Evolutionary conservation across 1,140 invertebrate genomes (phyloP).

Genomic region (Caenorhabditis briggsae): DNA sequence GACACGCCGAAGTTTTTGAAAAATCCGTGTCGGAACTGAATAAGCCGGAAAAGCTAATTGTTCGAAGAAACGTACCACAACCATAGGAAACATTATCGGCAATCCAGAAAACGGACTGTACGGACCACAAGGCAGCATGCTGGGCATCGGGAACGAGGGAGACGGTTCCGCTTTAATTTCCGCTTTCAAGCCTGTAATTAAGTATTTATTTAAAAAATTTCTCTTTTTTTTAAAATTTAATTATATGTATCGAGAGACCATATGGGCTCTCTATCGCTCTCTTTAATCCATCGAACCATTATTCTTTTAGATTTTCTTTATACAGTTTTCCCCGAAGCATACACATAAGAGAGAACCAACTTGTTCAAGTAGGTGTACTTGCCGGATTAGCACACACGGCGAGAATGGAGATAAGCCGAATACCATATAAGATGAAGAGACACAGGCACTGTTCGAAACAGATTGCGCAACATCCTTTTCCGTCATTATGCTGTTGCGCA

Average conservation of each 20-base stretch:
- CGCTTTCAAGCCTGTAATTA: constrained; percentile 23
- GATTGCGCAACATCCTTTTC: constrained; percentile 47
- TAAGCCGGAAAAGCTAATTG: neutral
- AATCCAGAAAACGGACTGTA: constrained; percentile 44
- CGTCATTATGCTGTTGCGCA: constrained; percentile 42
- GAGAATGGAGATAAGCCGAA: constrained; percentile 5
- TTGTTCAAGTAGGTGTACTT: constrained; percentile 48
- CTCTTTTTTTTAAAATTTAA: no score
- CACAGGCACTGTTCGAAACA: neutral
- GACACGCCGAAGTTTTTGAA: neutral
- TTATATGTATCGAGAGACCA: neutral
- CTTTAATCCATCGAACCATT: neutral
- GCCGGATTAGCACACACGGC: constrained; percentile 39
- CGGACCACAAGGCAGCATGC: neutral
- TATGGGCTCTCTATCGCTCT: neutral
- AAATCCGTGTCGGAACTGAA: no score
- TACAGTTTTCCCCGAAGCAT: constrained; percentile 32
- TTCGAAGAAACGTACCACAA: constrained; percentile 16
- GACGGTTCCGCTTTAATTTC: constrained; percentile 19
- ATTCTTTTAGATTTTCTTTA: neutral
- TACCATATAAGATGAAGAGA: constrained; percentile 1
- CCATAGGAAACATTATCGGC: constrained; percentile 3
- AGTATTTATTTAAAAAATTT: neutral
- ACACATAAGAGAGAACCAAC: constrained; percentile 25
- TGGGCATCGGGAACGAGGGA: constrained; percentile 37